Base-by-base conservation (phyloP, 2,888 invertebrate species). In the Neoscelio sp. region DNA sequence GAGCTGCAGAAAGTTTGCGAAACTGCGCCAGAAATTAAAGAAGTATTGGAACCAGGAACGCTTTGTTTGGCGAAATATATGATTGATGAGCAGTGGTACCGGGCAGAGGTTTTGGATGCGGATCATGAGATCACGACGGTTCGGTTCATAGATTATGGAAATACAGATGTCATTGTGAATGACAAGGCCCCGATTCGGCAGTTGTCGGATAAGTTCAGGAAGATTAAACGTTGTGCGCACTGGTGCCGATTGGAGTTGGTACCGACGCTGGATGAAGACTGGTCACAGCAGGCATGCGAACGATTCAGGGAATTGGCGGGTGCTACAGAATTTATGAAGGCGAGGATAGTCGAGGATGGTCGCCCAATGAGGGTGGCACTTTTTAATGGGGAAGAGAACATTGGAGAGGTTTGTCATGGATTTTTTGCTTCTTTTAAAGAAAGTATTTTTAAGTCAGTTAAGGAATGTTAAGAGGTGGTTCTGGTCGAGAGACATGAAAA, bases 61-160 rank as follows among this genome's bases (percentile, higher is more conserved):
- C 85, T 94, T 0, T 96, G 96, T 83, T 92, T 94, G 48, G 97
- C 98, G 0, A 94, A 95, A 85, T 98, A 96, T 89, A 93, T 94
- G 0, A 94, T 94, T 0, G 97, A 98, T 87, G 94, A 95, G 35
- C 93, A 93, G 80, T 99, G 99, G 98, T 99, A 99, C 89, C 93
- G 99, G 70, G 98, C 98, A 0, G 94, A 94, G 87, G 95, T 99
- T 5, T 93, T 98, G 35, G 97, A 96, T 87, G 93, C 95, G 0
- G 94, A 95, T 79, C 92, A 93, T 3, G 95, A 96, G 79, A 94
- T 95, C 33, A 95, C 94, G 6, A 95, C 95, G 0, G 93, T 96
- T 0, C 93, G 95, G 26, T 96, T 96, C 83, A 93, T 95, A 8
- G 96, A 96, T 87, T 96, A 93, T 84, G 96, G 96, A 6, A 96